These are phyloP conservation scores for Drosophila suzukii DNA, from an alignment of 1,140 invertebrate species.

Conservation along the genomic window DNA sequence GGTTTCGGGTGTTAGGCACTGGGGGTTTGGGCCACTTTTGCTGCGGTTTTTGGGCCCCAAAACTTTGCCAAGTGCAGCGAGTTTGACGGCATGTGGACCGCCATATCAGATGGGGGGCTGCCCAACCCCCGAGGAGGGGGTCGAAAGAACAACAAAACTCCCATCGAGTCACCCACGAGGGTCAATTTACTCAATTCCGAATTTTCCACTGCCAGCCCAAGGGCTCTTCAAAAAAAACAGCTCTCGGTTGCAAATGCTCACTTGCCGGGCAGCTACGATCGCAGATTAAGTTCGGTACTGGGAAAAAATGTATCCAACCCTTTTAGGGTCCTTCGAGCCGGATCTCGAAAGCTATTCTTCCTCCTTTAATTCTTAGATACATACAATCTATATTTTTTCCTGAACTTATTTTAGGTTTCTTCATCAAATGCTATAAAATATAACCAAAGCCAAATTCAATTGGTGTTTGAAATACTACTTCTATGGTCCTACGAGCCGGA, in stretches of 20 bases:
- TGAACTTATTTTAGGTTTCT: no score
- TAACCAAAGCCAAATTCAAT: no score
- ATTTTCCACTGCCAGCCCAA: background rate
- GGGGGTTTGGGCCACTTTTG: conserved; percentile 41
- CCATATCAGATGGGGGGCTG: background rate
- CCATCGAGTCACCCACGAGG: conserved; percentile 27
- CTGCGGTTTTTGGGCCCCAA: conserved; percentile 42
- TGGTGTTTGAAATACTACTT: no score
- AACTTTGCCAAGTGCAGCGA: conserved; percentile 34
- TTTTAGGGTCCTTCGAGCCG: background rate
- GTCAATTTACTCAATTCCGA: conserved; percentile 30
- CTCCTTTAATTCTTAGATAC: no score
- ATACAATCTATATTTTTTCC: no score
- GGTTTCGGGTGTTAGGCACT: no score
- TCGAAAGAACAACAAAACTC: conserved; percentile 34
- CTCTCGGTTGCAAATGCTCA: background rate
- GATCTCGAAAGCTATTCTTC: no score
- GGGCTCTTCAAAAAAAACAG: background rate
- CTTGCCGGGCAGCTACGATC: background rate
- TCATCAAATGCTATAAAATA: no score
- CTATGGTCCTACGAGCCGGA: no score
- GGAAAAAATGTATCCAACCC: background rate
- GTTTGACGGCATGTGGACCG: background rate
- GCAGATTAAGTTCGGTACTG: background rate
- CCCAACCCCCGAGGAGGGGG: background rate